phyloP scores from a whole-genome alignment of 2,888 invertebrate genomes.

The Cephus pulcher region DNA sequence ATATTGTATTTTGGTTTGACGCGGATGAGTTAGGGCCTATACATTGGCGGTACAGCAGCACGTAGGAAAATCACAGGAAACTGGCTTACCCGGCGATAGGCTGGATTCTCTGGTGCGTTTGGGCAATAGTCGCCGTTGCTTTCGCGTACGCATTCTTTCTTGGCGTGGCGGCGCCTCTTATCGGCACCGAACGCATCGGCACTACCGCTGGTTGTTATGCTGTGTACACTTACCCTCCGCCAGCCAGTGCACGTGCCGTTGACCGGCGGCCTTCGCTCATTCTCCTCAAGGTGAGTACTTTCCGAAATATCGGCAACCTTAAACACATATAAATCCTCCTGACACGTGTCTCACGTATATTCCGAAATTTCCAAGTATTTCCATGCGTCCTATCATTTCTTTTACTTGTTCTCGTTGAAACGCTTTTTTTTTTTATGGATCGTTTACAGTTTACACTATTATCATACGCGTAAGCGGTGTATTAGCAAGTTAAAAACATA shows the following conservation, averaged over 20 bases:
- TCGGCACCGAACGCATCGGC: slow-evolving; percentile 12
- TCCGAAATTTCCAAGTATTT: neutral
- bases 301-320: neutral
- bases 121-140: slow-evolving; percentile 49
- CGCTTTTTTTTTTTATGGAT: too few species aligned
- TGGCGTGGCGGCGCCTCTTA: slow-evolving; percentile 52
- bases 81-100: slow-evolving; percentile 54
- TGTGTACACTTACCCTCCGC: slow-evolving; percentile 34
- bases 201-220: slow-evolving; percentile 29
- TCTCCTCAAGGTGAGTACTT: slow-evolving; percentile 47
- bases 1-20: neutral
- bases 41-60: neutral
- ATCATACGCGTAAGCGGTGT: too few species aligned
- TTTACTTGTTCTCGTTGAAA: too few species aligned
- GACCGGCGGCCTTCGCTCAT: slow-evolving; percentile 34
- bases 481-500: too few species aligned
- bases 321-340: neutral
- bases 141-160: slow-evolving; percentile 54
- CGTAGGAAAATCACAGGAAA: slow-evolving; percentile 33
- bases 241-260: slow-evolving; percentile 26
- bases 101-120: slow-evolving; percentile 57
- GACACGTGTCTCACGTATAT: neutral
- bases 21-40: neutral
- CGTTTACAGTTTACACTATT: too few species aligned
- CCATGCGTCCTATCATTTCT: neutral